Evolutionary conservation across 2,797 vertebrate species (phyloP), one percentile per base, ranked within the genome.

Genomic region (Luscinia megarhynchos): DNA sequence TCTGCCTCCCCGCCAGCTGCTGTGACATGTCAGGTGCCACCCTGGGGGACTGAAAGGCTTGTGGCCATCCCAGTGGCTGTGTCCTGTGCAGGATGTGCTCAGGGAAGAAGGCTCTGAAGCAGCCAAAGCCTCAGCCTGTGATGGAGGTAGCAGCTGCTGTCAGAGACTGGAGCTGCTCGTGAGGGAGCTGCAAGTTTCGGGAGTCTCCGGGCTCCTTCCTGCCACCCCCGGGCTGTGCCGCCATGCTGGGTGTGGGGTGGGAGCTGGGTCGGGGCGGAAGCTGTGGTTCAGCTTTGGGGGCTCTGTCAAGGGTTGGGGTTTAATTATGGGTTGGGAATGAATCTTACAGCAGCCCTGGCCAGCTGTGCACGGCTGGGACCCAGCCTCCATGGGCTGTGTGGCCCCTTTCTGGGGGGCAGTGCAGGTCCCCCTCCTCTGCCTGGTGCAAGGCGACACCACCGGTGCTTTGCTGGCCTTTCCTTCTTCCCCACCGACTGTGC

Each of bases 151-250:
- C 36, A 10, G 7, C 21, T 0, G 2, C 1, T 2, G 22, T 20
- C 18, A 38, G 68, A 58, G 27, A 8, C 2, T 9, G 15, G 66
- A 72, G 27, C 54, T 77, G 46, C 46, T 61, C 7, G 12, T 66
- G 30, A 5, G 21, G 29, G 55, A 40, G 23, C 3, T 15, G 18
- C 15, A 15, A 83, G 72, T 81, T 92, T 83, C 36, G 80, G 55
- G 46, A 55, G 66, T 59, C 26, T 87, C 36, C 0, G 1, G 58
- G 68, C 54, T 90, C 48, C 53, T 70, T 48, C 81, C 48, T 76
- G 66, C 19, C 55, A 14, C 13, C 17, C 68, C 21, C 17, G 1
- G 4, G 16, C 73, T 0, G 0, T 43, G 61, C 61, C 0, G 0
- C 0, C 46, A n/a, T 70, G 1, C 2, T 54, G 73, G 10, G 40